These are phyloP conservation scores for Proisotoma minuta DNA, from an alignment of 2,888 invertebrate species.

Conservation along the genomic window DNA sequence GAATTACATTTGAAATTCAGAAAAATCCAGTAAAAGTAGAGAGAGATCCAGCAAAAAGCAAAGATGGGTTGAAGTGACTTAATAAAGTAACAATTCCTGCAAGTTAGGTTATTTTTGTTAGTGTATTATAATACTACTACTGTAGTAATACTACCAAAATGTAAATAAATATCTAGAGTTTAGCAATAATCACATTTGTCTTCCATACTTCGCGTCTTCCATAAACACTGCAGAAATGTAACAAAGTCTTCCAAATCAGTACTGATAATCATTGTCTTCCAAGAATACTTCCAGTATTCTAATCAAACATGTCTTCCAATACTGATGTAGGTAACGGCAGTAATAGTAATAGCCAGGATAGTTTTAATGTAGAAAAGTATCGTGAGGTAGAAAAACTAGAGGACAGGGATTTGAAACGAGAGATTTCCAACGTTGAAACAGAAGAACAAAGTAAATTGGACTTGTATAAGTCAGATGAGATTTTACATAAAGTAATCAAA, in stretches of 20 bases:
- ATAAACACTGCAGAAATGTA: conserved; percentile 5
- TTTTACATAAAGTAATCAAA: conserved; percentile 9
- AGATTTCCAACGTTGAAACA: background rate
- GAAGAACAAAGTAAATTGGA: conserved; percentile 2
- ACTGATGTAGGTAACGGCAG: conserved; percentile 30
- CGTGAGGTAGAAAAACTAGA: background rate
- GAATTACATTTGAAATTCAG: too few species aligned
- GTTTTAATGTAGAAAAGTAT: background rate
- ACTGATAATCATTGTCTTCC: background rate
- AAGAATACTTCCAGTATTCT: conserved; percentile 21
- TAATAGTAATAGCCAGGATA: conserved; percentile 22
- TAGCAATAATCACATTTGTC: too few species aligned
- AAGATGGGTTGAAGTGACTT: too few species aligned
- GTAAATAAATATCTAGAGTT: too few species aligned
- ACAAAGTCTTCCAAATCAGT: conserved; percentile 34
- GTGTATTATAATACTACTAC: too few species aligned
- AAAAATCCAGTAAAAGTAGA: too few species aligned
- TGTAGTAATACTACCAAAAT: too few species aligned
- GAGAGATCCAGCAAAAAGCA: too few species aligned
- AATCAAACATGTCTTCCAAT: conserved; percentile 20
- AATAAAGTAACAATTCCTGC: too few species aligned
- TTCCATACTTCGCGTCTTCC: too few species aligned
- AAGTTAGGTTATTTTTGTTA: too few species aligned
- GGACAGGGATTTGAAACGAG: conserved; percentile 7
- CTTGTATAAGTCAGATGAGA: conserved; percentile 1